Base-by-base conservation (phyloP, 1,140 invertebrate species). In the Propsilocerus akamusi region DNA sequence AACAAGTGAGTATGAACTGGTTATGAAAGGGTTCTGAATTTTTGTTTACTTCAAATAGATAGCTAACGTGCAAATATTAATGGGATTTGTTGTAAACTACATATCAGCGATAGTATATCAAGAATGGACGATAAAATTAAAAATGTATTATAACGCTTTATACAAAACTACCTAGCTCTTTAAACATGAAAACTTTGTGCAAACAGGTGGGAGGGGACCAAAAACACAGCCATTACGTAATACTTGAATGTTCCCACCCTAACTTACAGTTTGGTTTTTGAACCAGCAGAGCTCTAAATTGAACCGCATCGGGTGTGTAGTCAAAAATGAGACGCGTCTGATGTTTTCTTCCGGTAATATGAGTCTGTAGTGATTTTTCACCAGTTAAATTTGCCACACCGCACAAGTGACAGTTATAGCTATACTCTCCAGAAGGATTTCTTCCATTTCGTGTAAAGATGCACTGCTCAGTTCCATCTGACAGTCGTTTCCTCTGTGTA, bases 341-440 rank as follows among this genome's bases (percentile, higher is more conserved):
- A 54, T 69, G 67, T 49, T 66, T 67, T 54, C 64, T 66, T 23
- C 67, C 67, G 24, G 62, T 61, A 54, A 69, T 61, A 51, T 69
- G 67, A 3, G 55, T 56, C 55, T 62, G 52, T n/a, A 49, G 41
- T 28, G 26, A 46, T 12, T 34, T n/a, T 52, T 52, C 51, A 3
- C 51, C 51, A 14, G 12, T 23, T 12, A 52, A 28, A 25, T 49
- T 52, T 5, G 47, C 2, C 11, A 49, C 48, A 4, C 47, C 34
- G 25, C 51, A 52, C 4, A 52, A 20, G n/a, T 49, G 51, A 46
- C 51, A 52, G 24, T 41, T 49, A 26, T 52, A 52, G 6, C 10
- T 5, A 30, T 49, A 49, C 1, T 7, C 7, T 22, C 34, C 17
- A n/a, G 32, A 6, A 12, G 11, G 23, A 7, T 30, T 32, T 3